A percentile compares a stretch with the other conserved stretches of the same genome.
These are phyloP conservation scores for Macropus fuliginosus DNA, from an alignment of 2,797 vertebrate genomes.

Conservation along the genomic window DNA sequence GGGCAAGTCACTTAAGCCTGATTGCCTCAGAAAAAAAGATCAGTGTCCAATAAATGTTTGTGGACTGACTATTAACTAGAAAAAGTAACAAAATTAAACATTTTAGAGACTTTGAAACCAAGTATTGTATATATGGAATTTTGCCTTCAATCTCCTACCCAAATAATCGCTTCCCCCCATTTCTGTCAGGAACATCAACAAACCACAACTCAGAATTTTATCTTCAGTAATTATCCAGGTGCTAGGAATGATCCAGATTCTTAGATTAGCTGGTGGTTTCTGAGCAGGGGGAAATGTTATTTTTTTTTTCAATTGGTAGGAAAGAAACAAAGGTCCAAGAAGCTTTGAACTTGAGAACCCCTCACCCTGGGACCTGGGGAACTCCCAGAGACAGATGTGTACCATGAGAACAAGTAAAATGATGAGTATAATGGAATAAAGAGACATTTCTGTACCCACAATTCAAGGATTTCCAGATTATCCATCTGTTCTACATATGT, in stretches of 20 bases:
- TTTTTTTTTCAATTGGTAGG: constrained; percentile 51
- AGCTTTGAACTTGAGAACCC: constrained; percentile 27
- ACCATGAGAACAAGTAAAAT: constrained; percentile 9
- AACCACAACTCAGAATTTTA: neutral
- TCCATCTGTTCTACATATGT: neutral
- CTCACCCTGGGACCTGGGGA: neutral
- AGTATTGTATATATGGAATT: neutral
- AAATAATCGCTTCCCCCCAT: neutral
- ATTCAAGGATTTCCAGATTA: neutral
- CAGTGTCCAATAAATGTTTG: neutral
- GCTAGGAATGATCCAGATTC: neutral
- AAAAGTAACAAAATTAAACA: neutral
- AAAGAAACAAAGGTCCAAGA: constrained; percentile 43
- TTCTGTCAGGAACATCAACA: constrained; percentile 3
- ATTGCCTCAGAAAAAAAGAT: neutral
- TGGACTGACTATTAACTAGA: neutral
- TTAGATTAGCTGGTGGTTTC: neutral
- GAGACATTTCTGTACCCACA: neutral
- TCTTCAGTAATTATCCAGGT: constrained; percentile 16
- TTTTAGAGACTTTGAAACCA: neutral
- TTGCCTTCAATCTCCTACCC: neutral
- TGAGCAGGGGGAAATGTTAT: constrained; percentile 12
- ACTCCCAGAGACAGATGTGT: neutral
- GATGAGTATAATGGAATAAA: neutral
- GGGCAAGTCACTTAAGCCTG: neutral